Percentiles rank a stretch among this genome's conserved stretches.
These are phyloP conservation scores for Amphiprion percula DNA, from an alignment of 2,113 vertebrate species.

Conservation along the genomic window DNA sequence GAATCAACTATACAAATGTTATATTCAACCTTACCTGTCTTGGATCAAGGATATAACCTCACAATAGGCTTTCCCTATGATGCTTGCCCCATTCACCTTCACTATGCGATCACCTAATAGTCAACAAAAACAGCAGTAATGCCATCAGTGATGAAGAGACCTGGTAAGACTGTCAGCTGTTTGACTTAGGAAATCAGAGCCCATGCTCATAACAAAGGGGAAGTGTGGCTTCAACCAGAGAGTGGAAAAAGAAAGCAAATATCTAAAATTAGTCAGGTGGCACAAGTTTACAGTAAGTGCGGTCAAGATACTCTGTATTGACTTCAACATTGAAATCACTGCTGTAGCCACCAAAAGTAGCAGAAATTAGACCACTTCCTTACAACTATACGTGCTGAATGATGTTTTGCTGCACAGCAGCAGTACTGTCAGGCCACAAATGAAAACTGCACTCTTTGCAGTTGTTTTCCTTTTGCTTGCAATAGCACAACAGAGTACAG, in stretches of 20 bases:
- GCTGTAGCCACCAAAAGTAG: background rate
- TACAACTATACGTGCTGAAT: background rate
- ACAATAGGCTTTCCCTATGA: slow-evolving; percentile 98
- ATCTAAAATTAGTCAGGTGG: slow-evolving; percentile 2
- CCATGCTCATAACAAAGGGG: background rate
- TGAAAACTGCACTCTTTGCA: slow-evolving; percentile 7
- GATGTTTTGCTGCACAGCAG: background rate
- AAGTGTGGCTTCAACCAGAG: background rate
- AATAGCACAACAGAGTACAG: too few species aligned
- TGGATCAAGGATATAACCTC: slow-evolving; percentile 98
- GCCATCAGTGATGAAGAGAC: background rate
- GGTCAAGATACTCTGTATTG: background rate
- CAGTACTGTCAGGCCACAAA: background rate
- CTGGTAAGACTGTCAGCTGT: background rate
- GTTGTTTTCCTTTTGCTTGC: background rate
- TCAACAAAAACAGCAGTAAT: slow-evolving; percentile 2
- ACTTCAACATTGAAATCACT: background rate
- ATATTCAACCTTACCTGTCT: slow-evolving; percentile 88
- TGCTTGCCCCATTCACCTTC: slow-evolving; percentile 97
- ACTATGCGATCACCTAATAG: slow-evolving; percentile 94
- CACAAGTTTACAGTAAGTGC: slow-evolving; percentile 9
- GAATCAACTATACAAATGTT: background rate
- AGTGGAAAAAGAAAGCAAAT: background rate
- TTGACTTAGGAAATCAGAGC: background rate
- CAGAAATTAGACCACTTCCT: background rate